These are phyloP conservation scores for Micronycteris hirsuta DNA, from an alignment of 2,113 vertebrate genomes.

Conservation along the genomic window DNA sequence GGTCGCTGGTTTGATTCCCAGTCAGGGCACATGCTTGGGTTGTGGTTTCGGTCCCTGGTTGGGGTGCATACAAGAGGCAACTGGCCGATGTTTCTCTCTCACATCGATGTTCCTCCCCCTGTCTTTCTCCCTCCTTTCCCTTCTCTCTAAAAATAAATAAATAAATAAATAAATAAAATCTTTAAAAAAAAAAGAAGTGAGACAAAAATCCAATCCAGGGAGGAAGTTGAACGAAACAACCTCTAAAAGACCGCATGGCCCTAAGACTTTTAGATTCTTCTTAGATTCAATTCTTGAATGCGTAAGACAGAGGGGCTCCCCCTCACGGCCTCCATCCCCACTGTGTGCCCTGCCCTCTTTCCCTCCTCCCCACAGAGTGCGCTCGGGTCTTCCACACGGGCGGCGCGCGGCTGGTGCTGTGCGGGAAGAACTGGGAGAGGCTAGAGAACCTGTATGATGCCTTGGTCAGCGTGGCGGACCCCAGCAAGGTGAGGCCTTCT, in stretches of 20 bases:
- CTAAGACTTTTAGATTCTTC: neutral
- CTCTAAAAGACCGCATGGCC: neutral
- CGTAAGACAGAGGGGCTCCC: neutral
- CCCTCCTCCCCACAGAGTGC: slow-evolving; percentile 84
- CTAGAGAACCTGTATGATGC: slow-evolving; percentile 90
- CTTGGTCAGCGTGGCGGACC: slow-evolving; percentile 87
- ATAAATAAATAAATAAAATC: too few species aligned
- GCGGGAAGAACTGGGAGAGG: slow-evolving; percentile 92
- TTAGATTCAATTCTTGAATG: neutral
- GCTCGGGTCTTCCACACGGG: slow-evolving; percentile 90
- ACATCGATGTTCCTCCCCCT: too few species aligned
- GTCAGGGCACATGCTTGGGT: too few species aligned
- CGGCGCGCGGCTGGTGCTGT: slow-evolving; percentile 92
- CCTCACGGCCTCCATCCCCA: neutral
- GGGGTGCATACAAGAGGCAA: too few species aligned
- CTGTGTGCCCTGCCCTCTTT: neutral
- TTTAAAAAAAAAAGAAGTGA: too few species aligned
- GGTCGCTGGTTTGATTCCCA: too few species aligned
- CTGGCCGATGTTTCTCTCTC: too few species aligned
- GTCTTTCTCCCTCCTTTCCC: too few species aligned
- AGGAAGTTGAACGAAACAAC: neutral
- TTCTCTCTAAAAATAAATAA: too few species aligned
- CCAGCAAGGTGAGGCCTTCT: slow-evolving; percentile 82
- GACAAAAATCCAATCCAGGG: neutral
- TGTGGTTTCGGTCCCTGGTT: too few species aligned